Base-by-base conservation (phyloP, 2,797 vertebrate genomes). In the Acanthurus tractus region DNA sequence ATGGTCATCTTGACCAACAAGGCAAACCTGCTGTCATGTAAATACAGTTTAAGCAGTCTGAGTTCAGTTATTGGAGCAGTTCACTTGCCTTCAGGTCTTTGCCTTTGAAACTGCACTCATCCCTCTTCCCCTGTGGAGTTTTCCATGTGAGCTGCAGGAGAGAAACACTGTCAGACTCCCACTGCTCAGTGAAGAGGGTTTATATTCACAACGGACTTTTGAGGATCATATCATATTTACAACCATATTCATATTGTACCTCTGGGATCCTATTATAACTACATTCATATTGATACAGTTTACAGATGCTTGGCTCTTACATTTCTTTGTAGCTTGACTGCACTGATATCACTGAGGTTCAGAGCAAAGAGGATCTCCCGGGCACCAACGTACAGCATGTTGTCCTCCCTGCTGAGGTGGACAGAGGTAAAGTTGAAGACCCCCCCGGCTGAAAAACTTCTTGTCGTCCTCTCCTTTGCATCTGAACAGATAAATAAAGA, bases 81-180 rank as follows among this genome's bases (percentile, higher is more conserved):
- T 72, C 38, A 90, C 93, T 94, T 70, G 96, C 98, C 95, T 97
- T 95, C 1, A 96, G 95, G 90, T 98, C 96, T 94, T 98, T 99
- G 88, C 98, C 98, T 93, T 99, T 99, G 93, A 99, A 99, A 84
- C 94, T 95, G 57, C 98, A 99, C 84, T 99, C 96, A 1, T 95
- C 94, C 85, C 98, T 97, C 90, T 97, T 97, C 70, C 85, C 95
- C 1, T 96, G 87, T 15, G 97, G 96, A 0, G 98, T 97, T 14
- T 85, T 90, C 98, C 98, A 99, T 0, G 74, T 94, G 70, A 99
- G 92, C 98, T 99, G 92, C 59, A 84, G 80, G 74, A 78, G 42
- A 73, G 53, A 87, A 57, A 86, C 64, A 61, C 56, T 18, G 44
- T 87, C 63, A 86, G 66, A 72, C 62, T 53, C 46, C 57, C 3